A percentile compares a stretch with the other conserved stretches of the same genome.
These are phyloP conservation scores for Euwallacea fornicatus DNA, from an alignment of 1,140 invertebrate species.

Conservation along the genomic window DNA sequence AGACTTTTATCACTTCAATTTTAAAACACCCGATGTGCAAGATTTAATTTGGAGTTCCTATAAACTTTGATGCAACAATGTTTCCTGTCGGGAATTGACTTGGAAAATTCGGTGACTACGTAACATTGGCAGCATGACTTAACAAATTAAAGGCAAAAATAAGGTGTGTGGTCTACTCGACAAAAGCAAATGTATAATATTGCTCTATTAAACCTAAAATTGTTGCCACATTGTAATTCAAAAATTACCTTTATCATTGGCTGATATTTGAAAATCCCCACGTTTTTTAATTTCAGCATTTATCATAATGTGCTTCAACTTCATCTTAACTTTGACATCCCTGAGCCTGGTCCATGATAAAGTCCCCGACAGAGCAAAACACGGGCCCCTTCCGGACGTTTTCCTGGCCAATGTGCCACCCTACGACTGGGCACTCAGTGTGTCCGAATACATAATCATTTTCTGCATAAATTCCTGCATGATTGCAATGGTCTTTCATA, in stretches of 20 bases:
- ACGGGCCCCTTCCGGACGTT: slow-evolving; percentile 77
- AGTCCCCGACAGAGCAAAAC: slow-evolving; percentile 71
- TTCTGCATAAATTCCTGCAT: slow-evolving; percentile 72
- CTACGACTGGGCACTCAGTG: slow-evolving; percentile 76
- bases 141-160: too few relatives aligned
- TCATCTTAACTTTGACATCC: slow-evolving; percentile 66
- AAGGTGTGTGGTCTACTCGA: too few relatives aligned
- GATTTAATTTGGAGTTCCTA: too few relatives aligned
- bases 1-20: too few relatives aligned
- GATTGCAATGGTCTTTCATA: slow-evolving; percentile 78
- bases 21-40: too few relatives aligned
- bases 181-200: too few relatives aligned
- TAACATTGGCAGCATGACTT: too few relatives aligned
- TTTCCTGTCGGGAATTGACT: too few relatives aligned
- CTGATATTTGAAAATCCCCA: not conserved
- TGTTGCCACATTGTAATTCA: not conserved
- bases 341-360: slow-evolving; percentile 83
- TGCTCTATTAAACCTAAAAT: too few relatives aligned
- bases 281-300: slow-evolving; percentile 58
- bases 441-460: slow-evolving; percentile 86
- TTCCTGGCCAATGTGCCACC: slow-evolving; percentile 74
- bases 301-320: slow-evolving; percentile 63
- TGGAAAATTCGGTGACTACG: too few relatives aligned
- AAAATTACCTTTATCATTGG: not conserved
- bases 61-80: too few relatives aligned